Evolutionary conservation across 2,888 invertebrate genomes (phyloP).

Genomic region (Ophioninae sp.): DNA sequence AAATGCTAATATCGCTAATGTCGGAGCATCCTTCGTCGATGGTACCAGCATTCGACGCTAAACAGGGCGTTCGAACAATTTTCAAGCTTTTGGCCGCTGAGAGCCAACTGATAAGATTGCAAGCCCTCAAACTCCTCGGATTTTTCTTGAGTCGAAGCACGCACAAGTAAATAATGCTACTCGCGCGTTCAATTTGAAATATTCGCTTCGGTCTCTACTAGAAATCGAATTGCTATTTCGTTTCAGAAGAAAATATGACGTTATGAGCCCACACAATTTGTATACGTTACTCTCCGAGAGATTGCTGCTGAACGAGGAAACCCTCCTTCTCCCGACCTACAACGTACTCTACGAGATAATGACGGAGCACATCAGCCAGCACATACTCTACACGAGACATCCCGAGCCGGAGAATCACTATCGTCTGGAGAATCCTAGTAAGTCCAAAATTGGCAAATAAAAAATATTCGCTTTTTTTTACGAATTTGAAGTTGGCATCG

Average conservation of each 20-base stretch:
- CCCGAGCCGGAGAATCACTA: conserved; percentile 97
- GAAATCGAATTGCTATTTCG: conserved; percentile 60
- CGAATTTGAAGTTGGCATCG: too few species aligned
- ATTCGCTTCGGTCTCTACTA: conserved; percentile 8
- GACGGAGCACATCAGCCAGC: conserved; percentile 98
- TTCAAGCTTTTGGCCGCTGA: conserved; percentile 98
- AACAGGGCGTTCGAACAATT: conserved; percentile 97
- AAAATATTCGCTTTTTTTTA: background rate
- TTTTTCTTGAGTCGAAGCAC: conserved; percentile 99
- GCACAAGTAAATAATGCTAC: conserved; percentile 89
- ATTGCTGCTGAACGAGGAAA: conserved; percentile 93
- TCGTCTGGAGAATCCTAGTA: conserved; percentile 97
- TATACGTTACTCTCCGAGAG: conserved; percentile 98
- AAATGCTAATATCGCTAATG: conserved; percentile 98
- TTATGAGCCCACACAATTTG: conserved; percentile 99
- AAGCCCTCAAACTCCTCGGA: conserved; percentile 97
- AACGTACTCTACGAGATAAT: conserved; percentile 99
- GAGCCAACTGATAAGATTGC: conserved; percentile 96
- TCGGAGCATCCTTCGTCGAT: conserved; percentile 99
- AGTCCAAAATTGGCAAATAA: conserved; percentile 77
- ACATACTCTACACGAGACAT: conserved; percentile 95
- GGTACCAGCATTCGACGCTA: conserved; percentile 99
- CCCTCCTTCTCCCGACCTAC: conserved; percentile 96
- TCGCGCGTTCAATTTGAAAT: background rate
- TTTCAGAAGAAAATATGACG: conserved; percentile 97